Base-by-base conservation (phyloP, 2,113 vertebrate genomes). In the Neogobius melanostomus region DNA sequence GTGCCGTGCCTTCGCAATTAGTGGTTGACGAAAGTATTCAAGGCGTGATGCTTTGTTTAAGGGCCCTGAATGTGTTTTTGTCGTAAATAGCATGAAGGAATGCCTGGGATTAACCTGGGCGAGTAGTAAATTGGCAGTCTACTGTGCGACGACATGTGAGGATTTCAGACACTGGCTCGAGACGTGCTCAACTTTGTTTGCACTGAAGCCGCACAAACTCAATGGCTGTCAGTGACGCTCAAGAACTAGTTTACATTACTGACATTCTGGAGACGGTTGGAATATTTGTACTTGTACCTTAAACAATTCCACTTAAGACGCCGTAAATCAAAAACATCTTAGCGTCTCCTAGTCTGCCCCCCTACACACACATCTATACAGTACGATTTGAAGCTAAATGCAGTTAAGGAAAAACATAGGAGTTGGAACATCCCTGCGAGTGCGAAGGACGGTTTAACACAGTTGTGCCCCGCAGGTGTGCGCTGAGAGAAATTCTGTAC, bases 241-340 rank as follows among this genome's bases (percentile, higher is more conserved):
- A 69, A 12, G 64, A 66, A 64, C 44, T 75, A 65, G 78, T 91
- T 89, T 89, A 87, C 74, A 77, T 87, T 81, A 64, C 73, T 85
- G 66, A 76, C 67, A 87, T 87, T 51, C 64, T 62, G 1, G 2
- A 49, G 28, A 6, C 17, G 43, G 50, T 68, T 73, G 10, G 42
- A 76, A 83, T 76, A 17, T 8, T 54, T 21, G 3, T 17, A 17
- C n/a, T 54, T 21, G 3, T 17, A 2, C 11, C n/a, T 15, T 50
- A 12, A 50, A 12, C 11, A 15, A 15, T 50, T 50, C 15, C 49
- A 14, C 12, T 49, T 11, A 12, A 12, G 48, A 15, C 6, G 11
- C 15, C 12, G 28, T 28, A 28, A 28, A 28, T 28, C 28, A 28
- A 28, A 28, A 28, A 28, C 28, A 28, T 28, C 28, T 28, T 28